Evolutionary conservation across 1,140 invertebrate species (phyloP), one percentile per base, ranked within the genome.

Genomic region (Drosophila insularis): DNA sequence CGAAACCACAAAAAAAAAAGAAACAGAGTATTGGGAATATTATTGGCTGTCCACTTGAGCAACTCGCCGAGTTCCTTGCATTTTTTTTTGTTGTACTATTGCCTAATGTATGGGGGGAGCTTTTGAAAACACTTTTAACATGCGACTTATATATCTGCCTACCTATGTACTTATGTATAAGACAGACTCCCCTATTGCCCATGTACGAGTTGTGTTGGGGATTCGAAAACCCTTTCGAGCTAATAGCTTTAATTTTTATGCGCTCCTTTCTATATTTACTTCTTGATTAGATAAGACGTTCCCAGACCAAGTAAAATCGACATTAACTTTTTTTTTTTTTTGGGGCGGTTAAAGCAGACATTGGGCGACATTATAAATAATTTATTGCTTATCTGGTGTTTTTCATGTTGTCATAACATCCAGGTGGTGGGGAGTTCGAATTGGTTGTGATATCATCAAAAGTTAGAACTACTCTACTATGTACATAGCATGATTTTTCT

Each of bases 381-480:
- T 82, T 76, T 78, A 76, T 69, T 79, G 80, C 82, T 87, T 87
- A 87, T 87, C 82, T 73, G 69, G 10, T 50, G 43, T 56, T 71
- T 64, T 63, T 61, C 59, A 32, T 63, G 77, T 78, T 81, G 86
- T 87, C 82, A 81, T 43, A 40, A 67, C 46, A n/a, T 53, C 73
- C 73, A 76, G 73, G 65, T 76, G 73, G 72, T 43, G 65, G 35
- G 72, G 40, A 39, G 19, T 43, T 19, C 37, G 21, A 50, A 35
- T 19, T 19, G 55, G 17, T 19, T 58, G 32, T 32, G 55, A 58
- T 58, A 35, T 58, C 11, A 32, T 58, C 17, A 37, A 58, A 46
- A 21, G 43, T 50, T 50, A 50, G 43, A 21, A 50, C 43, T 50
- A 50, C 19, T 13, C 11, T 4, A 37, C 8, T 50, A 50, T 50